A percentile compares a stretch with the other conserved stretches of the same genome.
Evolutionary conservation across 2,888 invertebrate species (phyloP).

Genomic region (Ganaspis brasiliensis): DNA sequence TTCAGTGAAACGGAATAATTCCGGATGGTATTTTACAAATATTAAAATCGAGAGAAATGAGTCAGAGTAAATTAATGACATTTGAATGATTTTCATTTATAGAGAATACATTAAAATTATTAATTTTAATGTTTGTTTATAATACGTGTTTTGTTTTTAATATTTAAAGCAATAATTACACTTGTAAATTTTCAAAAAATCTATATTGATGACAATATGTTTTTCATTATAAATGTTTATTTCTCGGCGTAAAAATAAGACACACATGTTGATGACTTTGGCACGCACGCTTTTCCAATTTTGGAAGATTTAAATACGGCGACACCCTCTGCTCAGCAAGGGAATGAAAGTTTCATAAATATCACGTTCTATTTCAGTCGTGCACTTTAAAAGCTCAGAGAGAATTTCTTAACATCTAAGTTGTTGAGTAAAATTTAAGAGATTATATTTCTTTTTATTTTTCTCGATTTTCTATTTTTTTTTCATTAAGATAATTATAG

Average conservation of each 20-base stretch:
- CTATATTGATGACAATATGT: background rate
- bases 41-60: too few relatives aligned
- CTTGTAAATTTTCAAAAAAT: too few relatives aligned
- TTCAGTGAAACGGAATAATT: too few relatives aligned
- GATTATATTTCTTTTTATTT: background rate
- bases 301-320: conserved; percentile 24
- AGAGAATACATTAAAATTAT: too few relatives aligned
- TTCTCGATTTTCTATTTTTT: background rate
- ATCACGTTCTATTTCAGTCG: conserved; percentile 21
- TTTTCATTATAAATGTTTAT: background rate
- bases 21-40: too few relatives aligned
- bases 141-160: too few relatives aligned
- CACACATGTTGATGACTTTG: conserved; percentile 23
- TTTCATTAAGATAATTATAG: too few relatives aligned
- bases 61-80: too few relatives aligned
- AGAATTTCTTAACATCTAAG: background rate
- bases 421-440: background rate
- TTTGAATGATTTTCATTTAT: too few relatives aligned
- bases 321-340: conserved; percentile 17
- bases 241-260: background rate
- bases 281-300: conserved; percentile 38
- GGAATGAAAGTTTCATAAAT: conserved; percentile 32
- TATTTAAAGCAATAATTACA: too few relatives aligned
- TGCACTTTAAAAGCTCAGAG: background rate
- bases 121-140: too few relatives aligned